phyloP scores from a whole-genome alignment of 2,113 vertebrate genomes.

The Anhinga anhinga region DNA sequence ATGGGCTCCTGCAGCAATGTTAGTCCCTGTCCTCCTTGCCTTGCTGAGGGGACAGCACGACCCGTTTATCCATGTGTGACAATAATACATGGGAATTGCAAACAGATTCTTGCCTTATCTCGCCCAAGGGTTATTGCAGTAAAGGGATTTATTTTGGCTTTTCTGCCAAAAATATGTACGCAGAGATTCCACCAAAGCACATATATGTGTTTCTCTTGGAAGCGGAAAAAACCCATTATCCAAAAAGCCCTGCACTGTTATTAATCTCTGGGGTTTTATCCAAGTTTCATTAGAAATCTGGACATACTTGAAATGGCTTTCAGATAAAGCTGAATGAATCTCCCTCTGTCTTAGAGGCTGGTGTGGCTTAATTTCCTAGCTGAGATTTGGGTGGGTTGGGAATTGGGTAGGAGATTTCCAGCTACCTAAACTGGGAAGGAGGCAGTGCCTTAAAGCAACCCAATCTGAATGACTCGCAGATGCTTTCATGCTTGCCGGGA shows the following conservation, averaged over 20 bases:
- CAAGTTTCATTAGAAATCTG: slow-evolving; percentile 63
- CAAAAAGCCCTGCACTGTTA: slow-evolving; percentile 40
- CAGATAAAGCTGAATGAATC: slow-evolving; percentile 51
- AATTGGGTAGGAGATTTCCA: slow-evolving; percentile 27
- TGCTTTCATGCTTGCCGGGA: not conserved
- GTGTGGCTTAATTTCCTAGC: slow-evolving; percentile 50
- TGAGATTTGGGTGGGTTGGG: slow-evolving; percentile 37
- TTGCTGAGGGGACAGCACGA: not conserved
- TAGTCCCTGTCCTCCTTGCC: not conserved
- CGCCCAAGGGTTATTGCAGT: slow-evolving; percentile 2
- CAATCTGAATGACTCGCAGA: not conserved
- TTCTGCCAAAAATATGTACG: slow-evolving; percentile 21
- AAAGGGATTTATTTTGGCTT: slow-evolving; percentile 39
- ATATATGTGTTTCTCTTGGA: slow-evolving; percentile 59
- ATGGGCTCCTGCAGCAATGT: not conserved
- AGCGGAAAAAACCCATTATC: slow-evolving; percentile 35
- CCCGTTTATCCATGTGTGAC: not conserved
- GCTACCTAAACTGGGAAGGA: not conserved
- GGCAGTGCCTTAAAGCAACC: not conserved
- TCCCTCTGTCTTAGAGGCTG: slow-evolving; percentile 43
- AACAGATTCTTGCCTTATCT: slow-evolving; percentile 44
- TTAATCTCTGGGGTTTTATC: slow-evolving; percentile 64
- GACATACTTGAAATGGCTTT: slow-evolving; percentile 67
- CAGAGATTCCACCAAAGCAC: slow-evolving; percentile 34
- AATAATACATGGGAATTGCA: not conserved